Percentiles rank a stretch among this genome's conserved stretches.
phyloP scores from a whole-genome alignment of 1,140 invertebrate species.

The Acromyrmex heyeri region DNA sequence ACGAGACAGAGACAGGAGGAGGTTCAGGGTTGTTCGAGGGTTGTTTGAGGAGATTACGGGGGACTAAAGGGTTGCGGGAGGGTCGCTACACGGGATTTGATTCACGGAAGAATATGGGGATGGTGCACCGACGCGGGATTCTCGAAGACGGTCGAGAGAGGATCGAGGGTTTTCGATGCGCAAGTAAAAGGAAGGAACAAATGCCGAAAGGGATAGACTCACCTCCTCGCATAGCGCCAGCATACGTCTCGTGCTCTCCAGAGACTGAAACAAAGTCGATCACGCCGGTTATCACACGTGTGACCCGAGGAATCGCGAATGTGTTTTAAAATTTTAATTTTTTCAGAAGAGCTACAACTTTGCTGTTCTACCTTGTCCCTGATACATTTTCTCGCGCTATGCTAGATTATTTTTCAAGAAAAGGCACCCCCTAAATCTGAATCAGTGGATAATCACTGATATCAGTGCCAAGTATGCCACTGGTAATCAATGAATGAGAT shows the following conservation, averaged over 20 bases:
- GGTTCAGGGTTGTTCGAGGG: background rate
- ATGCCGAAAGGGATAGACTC: conserved; percentile 85
- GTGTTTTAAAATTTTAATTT: background rate
- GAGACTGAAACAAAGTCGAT: conserved; percentile 91
- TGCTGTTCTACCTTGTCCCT: too few species aligned
- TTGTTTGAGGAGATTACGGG: background rate
- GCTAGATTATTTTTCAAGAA: background rate
- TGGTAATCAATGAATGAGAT: too few species aligned
- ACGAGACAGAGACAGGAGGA: conserved; percentile 50
- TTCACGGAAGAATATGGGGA: conserved; percentile 28
- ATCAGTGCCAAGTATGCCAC: too few species aligned
- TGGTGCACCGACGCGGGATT: conserved; percentile 62
- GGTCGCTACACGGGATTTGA: conserved; percentile 28
- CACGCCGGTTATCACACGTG: conserved; percentile 30
- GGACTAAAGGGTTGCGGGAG: background rate
- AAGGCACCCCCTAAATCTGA: background rate
- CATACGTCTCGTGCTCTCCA: conserved; percentile 99
- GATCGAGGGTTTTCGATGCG: conserved; percentile 68
- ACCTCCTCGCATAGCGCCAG: conserved; percentile 98
- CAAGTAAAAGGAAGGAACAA: conserved; percentile 58
- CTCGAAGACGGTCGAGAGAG: conserved; percentile 74
- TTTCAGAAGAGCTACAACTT: too few species aligned
- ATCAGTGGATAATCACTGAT: too few species aligned
- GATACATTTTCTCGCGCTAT: background rate
- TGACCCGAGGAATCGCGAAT: background rate